These are phyloP conservation scores for Habrosyne pyritoides DNA, from an alignment of 2,888 invertebrate species.

Conservation along the genomic window DNA sequence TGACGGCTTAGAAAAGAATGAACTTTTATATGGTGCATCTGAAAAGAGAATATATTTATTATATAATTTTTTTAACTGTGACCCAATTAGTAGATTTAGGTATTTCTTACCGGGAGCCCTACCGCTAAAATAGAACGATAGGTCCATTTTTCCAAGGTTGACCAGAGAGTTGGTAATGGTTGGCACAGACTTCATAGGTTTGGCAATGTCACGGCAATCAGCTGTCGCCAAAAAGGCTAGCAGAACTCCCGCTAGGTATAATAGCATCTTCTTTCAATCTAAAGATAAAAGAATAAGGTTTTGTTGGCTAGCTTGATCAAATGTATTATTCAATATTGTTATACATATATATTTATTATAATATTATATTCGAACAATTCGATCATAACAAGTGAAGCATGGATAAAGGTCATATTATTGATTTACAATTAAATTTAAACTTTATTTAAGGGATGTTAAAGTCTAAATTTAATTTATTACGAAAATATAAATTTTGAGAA, in stretches of 20 bases:
- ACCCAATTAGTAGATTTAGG: slow-evolving; percentile 4
- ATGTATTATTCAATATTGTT: background rate
- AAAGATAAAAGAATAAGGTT: background rate
- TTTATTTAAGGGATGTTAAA: too few species aligned
- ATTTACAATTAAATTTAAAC: too few species aligned
- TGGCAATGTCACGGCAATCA: slow-evolving; percentile 43
- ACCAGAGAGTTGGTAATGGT: slow-evolving; percentile 67
- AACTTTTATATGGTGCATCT: slow-evolving; percentile 21
- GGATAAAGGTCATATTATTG: too few species aligned
- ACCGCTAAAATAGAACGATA: slow-evolving; percentile 64
- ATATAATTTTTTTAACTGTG: background rate
- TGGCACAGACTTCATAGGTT: slow-evolving; percentile 48
- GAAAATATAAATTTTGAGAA: too few species aligned
- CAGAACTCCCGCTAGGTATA: slow-evolving; percentile 28
- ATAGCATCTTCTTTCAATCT: slow-evolving; percentile 39
- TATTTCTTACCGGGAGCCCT: slow-evolving; percentile 53
- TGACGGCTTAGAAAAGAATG: slow-evolving; percentile 33
- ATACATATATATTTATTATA: too few species aligned
- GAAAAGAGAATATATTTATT: too few species aligned
- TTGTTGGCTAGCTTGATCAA: background rate
- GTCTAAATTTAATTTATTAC: too few species aligned
- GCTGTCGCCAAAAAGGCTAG: slow-evolving; percentile 36
- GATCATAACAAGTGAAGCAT: too few species aligned
- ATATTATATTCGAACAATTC: too few species aligned
- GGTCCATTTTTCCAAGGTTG: slow-evolving; percentile 75